Conservation (phyloP, 37 sponge, comb jelly and placozoan species). For the Amphimedon queenslandica region DNA sequence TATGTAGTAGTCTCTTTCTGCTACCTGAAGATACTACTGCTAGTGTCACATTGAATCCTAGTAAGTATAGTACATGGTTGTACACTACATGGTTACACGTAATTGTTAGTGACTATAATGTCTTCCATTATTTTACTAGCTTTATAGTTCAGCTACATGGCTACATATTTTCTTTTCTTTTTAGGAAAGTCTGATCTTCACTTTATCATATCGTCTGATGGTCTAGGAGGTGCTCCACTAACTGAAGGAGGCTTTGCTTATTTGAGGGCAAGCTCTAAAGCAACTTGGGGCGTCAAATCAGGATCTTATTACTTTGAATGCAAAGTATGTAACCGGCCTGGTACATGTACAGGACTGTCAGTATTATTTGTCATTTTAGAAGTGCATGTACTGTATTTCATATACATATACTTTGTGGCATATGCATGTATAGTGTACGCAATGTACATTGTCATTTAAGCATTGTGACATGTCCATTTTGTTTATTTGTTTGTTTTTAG, state of each 20-base stretch:
- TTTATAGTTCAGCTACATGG: background rate
- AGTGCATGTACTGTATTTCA: background rate
- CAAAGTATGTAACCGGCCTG: constrained; percentile 34
- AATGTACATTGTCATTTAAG: background rate
- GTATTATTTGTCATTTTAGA: background rate
- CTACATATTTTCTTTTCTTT: background rate
- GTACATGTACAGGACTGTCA: too few relatives aligned
- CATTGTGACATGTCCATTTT: background rate
- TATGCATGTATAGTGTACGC: background rate
- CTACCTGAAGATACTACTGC: constrained; percentile 53
- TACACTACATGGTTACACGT: background rate
- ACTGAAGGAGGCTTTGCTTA: constrained; percentile 56
- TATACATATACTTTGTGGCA: background rate
- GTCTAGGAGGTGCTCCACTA: constrained; percentile 60
- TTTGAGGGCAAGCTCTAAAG: constrained; percentile 78
- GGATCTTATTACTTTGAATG: constrained; percentile 73
- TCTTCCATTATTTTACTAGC: background rate
- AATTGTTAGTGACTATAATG: background rate
- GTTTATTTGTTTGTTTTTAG: background rate
- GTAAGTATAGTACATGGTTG: constrained; percentile 45
- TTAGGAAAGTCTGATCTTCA: constrained; percentile 74
- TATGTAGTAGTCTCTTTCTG: constrained; percentile 16
- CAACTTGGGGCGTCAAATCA: constrained; percentile 69
- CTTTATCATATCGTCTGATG: constrained; percentile 68
- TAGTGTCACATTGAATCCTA: constrained; percentile 49